These are phyloP conservation scores for Homarus gammarus DNA, from an alignment of 2,888 invertebrate genomes.

Conservation along the genomic window DNA sequence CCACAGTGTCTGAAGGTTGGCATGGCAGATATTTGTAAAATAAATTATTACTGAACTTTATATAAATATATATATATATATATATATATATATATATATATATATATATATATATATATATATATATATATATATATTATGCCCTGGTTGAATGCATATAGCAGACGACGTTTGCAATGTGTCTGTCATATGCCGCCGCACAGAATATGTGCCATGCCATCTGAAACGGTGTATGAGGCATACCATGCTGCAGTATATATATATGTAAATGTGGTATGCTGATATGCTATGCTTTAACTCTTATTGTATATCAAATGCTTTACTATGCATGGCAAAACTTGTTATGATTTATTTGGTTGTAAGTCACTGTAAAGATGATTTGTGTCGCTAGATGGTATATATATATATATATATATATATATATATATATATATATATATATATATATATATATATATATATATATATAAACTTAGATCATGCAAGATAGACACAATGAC, in stretches of 20 bases:
- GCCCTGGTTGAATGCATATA: too few species aligned
- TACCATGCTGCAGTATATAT: conserved; percentile 3
- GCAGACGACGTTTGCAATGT: too few species aligned
- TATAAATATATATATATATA: not conserved
- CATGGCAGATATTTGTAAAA: not conserved
- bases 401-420: too few species aligned
- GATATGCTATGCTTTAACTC: not conserved
- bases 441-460: too few species aligned
- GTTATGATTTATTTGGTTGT: conserved; percentile 1
- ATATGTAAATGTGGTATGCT: not conserved
- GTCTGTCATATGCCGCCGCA: too few species aligned
- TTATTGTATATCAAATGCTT: conserved; percentile 16
- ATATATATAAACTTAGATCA: too few species aligned
- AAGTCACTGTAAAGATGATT: not conserved
- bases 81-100: too few species aligned
- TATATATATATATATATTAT: too few species aligned
- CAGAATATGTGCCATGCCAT: not conserved
- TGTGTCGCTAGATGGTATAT: not conserved
- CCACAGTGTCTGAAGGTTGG: not conserved
- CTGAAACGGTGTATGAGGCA: not conserved
- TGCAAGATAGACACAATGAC: too few species aligned
- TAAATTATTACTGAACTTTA: not conserved
- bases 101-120: too few species aligned
- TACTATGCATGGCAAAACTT: not conserved
- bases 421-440: too few species aligned